Conservation (phyloP, 2,113 vertebrate species). For the Alouatta palliata region DNA sequence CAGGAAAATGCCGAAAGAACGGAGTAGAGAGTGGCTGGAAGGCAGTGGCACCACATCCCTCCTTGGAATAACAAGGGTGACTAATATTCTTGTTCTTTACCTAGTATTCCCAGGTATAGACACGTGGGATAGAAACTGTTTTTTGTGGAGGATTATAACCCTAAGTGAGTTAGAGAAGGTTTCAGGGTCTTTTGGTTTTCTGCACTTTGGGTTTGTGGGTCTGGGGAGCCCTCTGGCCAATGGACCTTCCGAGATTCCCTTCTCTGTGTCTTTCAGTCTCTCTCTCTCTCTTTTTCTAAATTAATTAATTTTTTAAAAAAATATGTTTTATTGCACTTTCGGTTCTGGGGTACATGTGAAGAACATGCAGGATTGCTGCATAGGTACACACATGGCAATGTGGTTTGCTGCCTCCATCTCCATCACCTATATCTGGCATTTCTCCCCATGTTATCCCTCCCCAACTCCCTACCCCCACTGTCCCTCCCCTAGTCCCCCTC, state of each 20-base stretch:
- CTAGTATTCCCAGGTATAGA: background rate
- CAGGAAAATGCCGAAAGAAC: background rate
- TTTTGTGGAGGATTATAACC: background rate
- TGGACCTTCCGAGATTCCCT: background rate
- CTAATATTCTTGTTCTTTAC: background rate
- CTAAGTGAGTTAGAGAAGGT: background rate
- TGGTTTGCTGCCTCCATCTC: no score
- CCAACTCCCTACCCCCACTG: no score
- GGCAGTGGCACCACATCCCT: background rate
- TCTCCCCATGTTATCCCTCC: no score
- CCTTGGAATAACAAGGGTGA: background rate
- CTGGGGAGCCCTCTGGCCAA: background rate
- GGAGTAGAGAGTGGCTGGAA: background rate
- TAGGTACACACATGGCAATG: no score
- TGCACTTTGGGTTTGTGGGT: background rate
- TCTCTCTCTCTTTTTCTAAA: no score
- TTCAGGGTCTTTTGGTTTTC: background rate
- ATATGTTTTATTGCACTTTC: no score
- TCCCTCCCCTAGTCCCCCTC: no score
- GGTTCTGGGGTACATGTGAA: no score
- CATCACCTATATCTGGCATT: no score
- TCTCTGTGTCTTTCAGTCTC: background rate
- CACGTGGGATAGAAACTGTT: background rate
- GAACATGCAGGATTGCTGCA: no score
- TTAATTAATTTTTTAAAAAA: no score